Base-by-base conservation (phyloP, 1,140 invertebrate species). In the Brachionus paranguensis region DNA sequence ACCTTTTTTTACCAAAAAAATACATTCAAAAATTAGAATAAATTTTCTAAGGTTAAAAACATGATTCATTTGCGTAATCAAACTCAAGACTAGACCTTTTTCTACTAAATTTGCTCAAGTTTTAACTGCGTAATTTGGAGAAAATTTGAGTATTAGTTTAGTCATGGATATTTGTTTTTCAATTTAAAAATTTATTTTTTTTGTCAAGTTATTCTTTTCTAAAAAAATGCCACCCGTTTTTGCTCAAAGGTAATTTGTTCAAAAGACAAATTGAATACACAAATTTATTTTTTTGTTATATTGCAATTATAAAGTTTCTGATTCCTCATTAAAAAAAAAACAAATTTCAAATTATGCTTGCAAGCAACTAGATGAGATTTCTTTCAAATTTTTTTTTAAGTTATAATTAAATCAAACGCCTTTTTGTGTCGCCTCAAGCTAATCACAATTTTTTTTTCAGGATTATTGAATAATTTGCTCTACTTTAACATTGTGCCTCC, bases 261-360 rank as follows among this genome's bases (percentile, higher is more conserved):
- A 6, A 43, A 72, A 72, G 68, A 72, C 68, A 72, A 72, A 72
- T 72, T 72, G 37, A 72, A 72, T 41, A 43, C 68, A 41, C 68
- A 43, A 41, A 72, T 33, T 33, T 68, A 33, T 68, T 68, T 68
- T 64, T 68, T 33, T 68, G 65, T 68, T 68, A 33, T 68, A 68
- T 68, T 68, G 65, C 65, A 68, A 68, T 68, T 68, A 68, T 68
- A 68, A 41, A 33, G 33, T 68, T 68, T 68, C 65, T 41, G 33
- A 68, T 68, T 68, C 33, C 65, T 33, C 27, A 68, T 33, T 33
- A 68, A 68, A 68, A 68, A n/a, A 68, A 68, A 65, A 65, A 41
- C 33, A 33, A n/a, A 33, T 68, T 68, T 68, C 33, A 68, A 68
- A 68, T 68, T 68, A 68, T 68, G 65, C 65, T 68, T 68, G 33